Base-by-base conservation (phyloP, 2,113 vertebrate genomes). In the Erpornis zantholeuca region DNA sequence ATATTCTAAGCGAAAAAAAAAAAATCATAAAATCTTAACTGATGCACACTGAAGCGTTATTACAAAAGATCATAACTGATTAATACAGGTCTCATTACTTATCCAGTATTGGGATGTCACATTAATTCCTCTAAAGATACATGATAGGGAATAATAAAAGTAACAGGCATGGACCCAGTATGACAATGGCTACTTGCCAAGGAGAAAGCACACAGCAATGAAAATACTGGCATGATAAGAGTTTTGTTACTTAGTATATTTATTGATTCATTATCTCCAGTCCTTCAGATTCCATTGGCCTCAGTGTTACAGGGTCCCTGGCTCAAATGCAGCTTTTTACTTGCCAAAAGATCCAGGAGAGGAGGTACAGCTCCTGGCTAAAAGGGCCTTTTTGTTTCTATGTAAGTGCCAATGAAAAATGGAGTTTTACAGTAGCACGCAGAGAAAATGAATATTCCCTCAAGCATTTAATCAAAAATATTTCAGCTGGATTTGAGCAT, bases 401-500 rank as follows among this genome's bases (percentile, higher is more conserved):
- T 38, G 3, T 20, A 72, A 78, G 60, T 90, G 68, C 45, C 93
- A 96, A 57, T 36, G 91, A 90, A 90, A 92, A 92, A 85, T 13
- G 9, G 53, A 84, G 28, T 57, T 86, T 78, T 52, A 84, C 40
- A 60, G 72, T 88, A 85, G 40, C 82, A 73, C 56, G 56, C 27
- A 83, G 66, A 81, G 86, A 96, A 96, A 96, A 94, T 63, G 3
- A 91, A 63, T 85, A 76, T 64, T 90, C 61, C 57, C 47, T 85
- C 57, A 92, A 79, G 73, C 73, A 85, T 82, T 96, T 87, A 89
- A 91, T 91, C 45, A 82, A 71, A 56, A 89, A 53, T 47, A 31
- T 79, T 87, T 69, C 66, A 69, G 77, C 31, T 89, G 9, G 25
- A 56, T 84, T 92, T 72, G 28, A 72, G 25, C 24, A 15, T 69